Evolutionary conservation across 2,888 invertebrate species (phyloP).

Genomic region (Aporophyla nigra): DNA sequence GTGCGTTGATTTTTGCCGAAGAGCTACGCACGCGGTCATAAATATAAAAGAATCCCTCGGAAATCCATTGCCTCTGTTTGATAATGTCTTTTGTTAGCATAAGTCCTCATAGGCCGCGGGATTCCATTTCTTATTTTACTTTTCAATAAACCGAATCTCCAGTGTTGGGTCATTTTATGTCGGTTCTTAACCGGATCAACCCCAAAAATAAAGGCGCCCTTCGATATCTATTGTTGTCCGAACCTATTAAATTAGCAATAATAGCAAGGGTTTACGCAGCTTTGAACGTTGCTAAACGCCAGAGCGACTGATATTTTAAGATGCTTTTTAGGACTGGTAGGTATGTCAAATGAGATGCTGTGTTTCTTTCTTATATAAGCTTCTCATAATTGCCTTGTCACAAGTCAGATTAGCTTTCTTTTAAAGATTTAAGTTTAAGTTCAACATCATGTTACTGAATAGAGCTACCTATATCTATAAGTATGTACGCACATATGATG

Average conservation of each 20-base stretch:
- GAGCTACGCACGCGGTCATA: conserved; percentile 62
- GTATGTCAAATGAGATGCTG: neutral
- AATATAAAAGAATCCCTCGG: conserved; percentile 66
- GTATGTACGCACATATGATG: too few species aligned
- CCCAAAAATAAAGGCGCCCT: conserved; percentile 60
- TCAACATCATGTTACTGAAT: neutral
- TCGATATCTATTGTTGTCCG: conserved; percentile 56
- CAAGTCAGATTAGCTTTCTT: neutral
- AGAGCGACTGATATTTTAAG: conserved; percentile 5
- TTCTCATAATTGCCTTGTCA: neutral
- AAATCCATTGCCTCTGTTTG: conserved; percentile 74
- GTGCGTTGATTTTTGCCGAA: conserved; percentile 57
- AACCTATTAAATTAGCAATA: conserved; percentile 59
- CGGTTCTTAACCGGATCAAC: conserved; percentile 62
- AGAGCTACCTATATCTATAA: too few species aligned
- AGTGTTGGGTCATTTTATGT: conserved; percentile 62
- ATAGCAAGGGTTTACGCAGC: conserved; percentile 34
- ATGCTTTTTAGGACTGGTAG: neutral
- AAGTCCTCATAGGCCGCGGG: conserved; percentile 73
- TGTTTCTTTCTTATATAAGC: neutral
- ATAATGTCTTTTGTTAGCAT: conserved; percentile 78
- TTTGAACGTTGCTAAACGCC: conserved; percentile 10
- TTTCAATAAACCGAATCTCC: conserved; percentile 72
- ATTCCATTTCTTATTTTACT: conserved; percentile 76
- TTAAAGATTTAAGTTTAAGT: neutral